Percentiles rank a stretch among this genome's conserved stretches.
Evolutionary conservation across 2,888 invertebrate genomes (phyloP).

Genomic region (Ophion ellenae): DNA sequence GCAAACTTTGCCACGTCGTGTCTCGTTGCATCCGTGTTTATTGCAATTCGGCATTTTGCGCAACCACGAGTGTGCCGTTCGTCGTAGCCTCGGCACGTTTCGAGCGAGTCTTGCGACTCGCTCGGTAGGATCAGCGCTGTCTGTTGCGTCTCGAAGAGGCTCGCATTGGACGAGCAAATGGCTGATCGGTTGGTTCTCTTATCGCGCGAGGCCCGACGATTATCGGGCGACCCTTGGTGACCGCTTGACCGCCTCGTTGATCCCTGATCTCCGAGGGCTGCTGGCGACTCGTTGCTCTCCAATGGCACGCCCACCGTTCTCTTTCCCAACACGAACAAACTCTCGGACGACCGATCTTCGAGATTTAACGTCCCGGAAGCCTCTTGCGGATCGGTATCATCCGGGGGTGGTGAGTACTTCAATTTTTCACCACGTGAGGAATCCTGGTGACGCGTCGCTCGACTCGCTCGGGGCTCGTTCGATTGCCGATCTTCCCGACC

Average conservation of each 20-base stretch:
- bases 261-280: conserved; percentile 15
- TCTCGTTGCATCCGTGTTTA: conserved; percentile 68
- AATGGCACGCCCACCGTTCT: not conserved
- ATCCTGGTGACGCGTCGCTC: not conserved
- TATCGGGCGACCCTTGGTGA: conserved; percentile 63
- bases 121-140: conserved; percentile 51
- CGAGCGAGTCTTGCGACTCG: conserved; percentile 53
- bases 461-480: not conserved
- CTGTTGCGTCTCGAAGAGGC: not conserved
- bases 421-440: conserved; percentile 52
- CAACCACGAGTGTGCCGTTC: conserved; percentile 23
- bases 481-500: not conserved
- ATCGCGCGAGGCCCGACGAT: conserved; percentile 61
- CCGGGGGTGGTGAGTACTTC: conserved; percentile 77
- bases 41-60: conserved; percentile 77
- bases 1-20: conserved; percentile 32
- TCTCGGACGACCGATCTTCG: not conserved
- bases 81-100: not conserved
- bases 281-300: not conserved
- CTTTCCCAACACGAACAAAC: not conserved
- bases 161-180: not conserved
- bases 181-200: conserved; percentile 34
- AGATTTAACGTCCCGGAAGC: not conserved
- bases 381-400: conserved; percentile 47
- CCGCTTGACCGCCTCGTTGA: conserved; percentile 4